Base-by-base conservation (phyloP, 2,888 invertebrate genomes). In the Nymphalis urticae region DNA sequence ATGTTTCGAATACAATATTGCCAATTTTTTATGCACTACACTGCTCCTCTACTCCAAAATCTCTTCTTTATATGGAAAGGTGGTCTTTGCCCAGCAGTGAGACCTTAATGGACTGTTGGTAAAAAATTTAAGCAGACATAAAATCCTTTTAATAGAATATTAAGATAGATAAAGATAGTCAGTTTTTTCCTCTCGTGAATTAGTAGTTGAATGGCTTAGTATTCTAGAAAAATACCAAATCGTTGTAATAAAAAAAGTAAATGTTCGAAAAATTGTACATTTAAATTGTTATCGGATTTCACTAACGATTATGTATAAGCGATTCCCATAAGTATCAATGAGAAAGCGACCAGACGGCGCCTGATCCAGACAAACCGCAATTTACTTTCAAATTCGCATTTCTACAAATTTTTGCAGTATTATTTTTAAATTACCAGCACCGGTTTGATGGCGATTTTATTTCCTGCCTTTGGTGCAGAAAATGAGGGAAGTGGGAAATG, bases 341-440 rank as follows among this genome's bases (percentile, higher is more conserved):
- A 66, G 64, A 65, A 60, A 56, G 63, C 72, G 76, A 58, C 75
- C 75, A 76, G 73, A 77, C 79, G 82, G 82, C 82, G 84, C 83
- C 83, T 78, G 78, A 75, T 77, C 74, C 78, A 66, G 70, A 66
- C 63, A 66, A 80, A 83, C 82, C 85, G 85, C 88, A 89, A 88
- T 89, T 86, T 85, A 81, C 83, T 79, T 82, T 81, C 79, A 80
- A 85, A 87, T 81, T 84, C 86, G 73, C 83, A 85, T 85, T 85
- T 82, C 84, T 77, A 79, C 85, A 82, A 84, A 86, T 87, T 88
- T 88, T 88, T 87, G 86, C 85, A 81, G 84, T 86, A 87, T 91
- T 90, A 89, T 89, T 88, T 89, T 89, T 85, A 88, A 90, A 90
- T 90, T 90, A 88, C 87, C 84, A 85, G 80, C 86, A 84, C 79